Evolutionary conservation across 1,140 invertebrate species (phyloP).

Genomic region (Artemia franciscana): DNA sequence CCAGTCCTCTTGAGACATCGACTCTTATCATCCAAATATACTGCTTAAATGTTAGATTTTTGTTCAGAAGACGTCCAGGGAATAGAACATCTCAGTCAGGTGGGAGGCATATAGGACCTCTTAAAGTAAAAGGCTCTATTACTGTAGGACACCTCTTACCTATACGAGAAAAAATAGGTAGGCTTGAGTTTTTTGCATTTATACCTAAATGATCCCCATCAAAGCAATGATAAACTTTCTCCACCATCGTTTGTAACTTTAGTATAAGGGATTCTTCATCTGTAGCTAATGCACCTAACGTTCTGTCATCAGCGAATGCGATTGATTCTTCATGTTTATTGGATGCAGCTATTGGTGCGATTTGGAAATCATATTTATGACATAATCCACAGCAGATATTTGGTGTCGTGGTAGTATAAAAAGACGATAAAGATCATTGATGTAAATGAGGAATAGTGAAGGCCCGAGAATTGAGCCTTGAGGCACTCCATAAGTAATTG

Average conservation of each 20-base stretch:
- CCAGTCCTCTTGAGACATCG: background rate
- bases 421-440: background rate
- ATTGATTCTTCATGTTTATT: background rate
- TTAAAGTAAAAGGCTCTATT: background rate
- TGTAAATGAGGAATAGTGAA: background rate
- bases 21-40: background rate
- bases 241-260: background rate
- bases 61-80: background rate
- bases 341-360: background rate
- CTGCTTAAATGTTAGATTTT: background rate
- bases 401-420: background rate
- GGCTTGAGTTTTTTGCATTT: background rate
- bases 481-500: no score
- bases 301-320: background rate
- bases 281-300: no score
- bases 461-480: background rate
- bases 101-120: background rate
- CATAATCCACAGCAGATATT: background rate
- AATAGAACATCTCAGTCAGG: background rate
- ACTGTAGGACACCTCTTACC: background rate
- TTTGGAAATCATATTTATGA: background rate
- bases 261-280: background rate
- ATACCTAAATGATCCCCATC: background rate
- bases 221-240: background rate
- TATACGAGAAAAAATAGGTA: background rate